These are phyloP conservation scores for Sclerodermus sp. DNA, from an alignment of 2,888 invertebrate species.

Conservation along the genomic window DNA sequence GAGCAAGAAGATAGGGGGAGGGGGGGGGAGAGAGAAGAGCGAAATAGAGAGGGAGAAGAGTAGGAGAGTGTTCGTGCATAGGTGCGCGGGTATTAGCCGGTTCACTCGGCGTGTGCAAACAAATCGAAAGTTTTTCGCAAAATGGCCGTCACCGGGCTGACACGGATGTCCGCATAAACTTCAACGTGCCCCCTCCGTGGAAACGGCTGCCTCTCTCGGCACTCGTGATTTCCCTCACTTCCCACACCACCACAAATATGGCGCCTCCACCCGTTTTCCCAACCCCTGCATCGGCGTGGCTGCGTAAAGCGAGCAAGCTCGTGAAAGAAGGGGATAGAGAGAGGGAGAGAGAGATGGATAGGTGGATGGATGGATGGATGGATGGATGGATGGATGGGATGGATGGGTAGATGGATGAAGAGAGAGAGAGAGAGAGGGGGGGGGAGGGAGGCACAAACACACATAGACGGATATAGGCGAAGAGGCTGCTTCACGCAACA, in stretches of 20 bases:
- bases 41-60: conserved; percentile 5
- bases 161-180: conserved; percentile 55
- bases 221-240: conserved; percentile 57
- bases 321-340: conserved; percentile 20
- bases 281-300: conserved; percentile 37
- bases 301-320: conserved; percentile 27
- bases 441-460: not conserved
- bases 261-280: conserved; percentile 55
- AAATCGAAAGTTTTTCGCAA: conserved; percentile 58
- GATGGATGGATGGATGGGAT: conserved; percentile 7
- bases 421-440: conserved; percentile 7
- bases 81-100: conserved; percentile 48
- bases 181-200: conserved; percentile 12
- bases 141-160: conserved; percentile 57
- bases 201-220: conserved; percentile 34
- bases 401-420: conserved; percentile 4
- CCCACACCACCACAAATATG: conserved; percentile 56
- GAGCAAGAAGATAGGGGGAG: not conserved
- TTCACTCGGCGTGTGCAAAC: conserved; percentile 42
- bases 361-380: conserved; percentile 9
- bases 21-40: not conserved
- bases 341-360: conserved; percentile 22
- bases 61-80: conserved; percentile 46
- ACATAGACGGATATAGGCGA: conserved; percentile 6
- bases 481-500: conserved; percentile 9